phyloP scores from a whole-genome alignment of 2,797 vertebrate genomes.

The Odontamblyopus lacepedii region DNA sequence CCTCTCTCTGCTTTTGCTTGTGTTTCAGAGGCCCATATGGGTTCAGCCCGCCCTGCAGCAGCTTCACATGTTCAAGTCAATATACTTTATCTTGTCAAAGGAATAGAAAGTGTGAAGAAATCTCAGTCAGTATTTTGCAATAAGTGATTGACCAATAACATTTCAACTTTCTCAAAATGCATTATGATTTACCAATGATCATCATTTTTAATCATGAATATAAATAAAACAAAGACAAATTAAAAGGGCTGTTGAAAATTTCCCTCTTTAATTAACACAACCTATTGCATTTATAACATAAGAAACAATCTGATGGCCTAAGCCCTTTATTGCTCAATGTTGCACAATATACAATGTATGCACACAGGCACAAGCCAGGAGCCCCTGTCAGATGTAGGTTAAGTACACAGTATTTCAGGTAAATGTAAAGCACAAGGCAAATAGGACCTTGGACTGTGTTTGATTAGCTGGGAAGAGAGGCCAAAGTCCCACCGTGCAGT shows the following conservation, averaged over 20 bases:
- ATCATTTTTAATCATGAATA: neutral
- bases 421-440: constrained; percentile 61
- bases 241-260: neutral
- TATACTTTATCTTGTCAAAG: constrained; percentile 33
- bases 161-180: neutral
- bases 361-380: neutral
- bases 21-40: constrained; percentile 46
- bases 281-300: neutral
- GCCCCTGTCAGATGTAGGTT: constrained; percentile 47
- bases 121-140: constrained; percentile 1
- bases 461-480: constrained; percentile 68
- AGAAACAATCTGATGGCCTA: neutral
- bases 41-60: constrained; percentile 17
- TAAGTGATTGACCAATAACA: neutral
- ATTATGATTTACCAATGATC: neutral
- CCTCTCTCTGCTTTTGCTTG: constrained; percentile 47
- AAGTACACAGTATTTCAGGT: constrained; percentile 55
- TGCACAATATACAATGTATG: constrained; percentile 11
- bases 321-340: constrained; percentile 1
- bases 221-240: neutral
- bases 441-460: constrained; percentile 74
- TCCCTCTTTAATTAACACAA: neutral
- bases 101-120: constrained; percentile 23
- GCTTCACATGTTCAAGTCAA: constrained; percentile 34
- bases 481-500: constrained; percentile 62